phyloP scores from a whole-genome alignment of 2,113 vertebrate species.

The Nerophis ophidion region DNA sequence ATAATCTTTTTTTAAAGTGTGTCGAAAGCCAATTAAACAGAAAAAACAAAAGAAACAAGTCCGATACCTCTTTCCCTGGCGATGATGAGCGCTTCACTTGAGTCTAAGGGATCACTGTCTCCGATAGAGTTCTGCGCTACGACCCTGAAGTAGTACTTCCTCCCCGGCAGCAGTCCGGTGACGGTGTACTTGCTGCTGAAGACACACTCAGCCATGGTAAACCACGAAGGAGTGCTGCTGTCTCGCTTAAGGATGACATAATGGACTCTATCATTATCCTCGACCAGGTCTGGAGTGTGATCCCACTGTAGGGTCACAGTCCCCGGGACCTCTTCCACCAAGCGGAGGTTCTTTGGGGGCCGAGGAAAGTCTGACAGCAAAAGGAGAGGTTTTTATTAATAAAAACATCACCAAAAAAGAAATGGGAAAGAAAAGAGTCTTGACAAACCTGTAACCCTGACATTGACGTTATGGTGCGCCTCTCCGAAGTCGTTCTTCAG shows the following conservation, averaged over 20 bases:
- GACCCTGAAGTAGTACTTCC: conserved; percentile 70
- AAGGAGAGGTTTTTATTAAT: not conserved
- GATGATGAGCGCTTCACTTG: conserved; percentile 56
- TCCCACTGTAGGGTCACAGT: conserved; percentile 66
- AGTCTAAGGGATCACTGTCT: conserved; percentile 62
- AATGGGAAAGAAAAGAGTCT: not conserved
- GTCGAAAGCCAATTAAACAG: too few relatives aligned
- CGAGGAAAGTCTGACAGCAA: conserved; percentile 53
- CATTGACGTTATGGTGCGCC: conserved; percentile 43
- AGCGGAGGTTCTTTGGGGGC: conserved; percentile 51
- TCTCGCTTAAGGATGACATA: conserved; percentile 65
- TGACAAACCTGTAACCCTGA: conserved; percentile 54
- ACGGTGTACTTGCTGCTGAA: conserved; percentile 63
- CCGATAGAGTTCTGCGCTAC: conserved; percentile 53
- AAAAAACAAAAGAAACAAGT: too few relatives aligned
- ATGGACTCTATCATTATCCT: conserved; percentile 33
- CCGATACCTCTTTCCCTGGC: conserved; percentile 59
- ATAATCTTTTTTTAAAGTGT: too few relatives aligned
- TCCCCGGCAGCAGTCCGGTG: conserved; percentile 59
- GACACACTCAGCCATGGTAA: conserved; percentile 48
- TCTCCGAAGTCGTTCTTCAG: conserved; percentile 61
- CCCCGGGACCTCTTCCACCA: conserved; percentile 63
- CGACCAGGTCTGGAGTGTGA: conserved; percentile 58
- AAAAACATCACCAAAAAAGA: too few relatives aligned
- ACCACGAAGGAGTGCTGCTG: conserved; percentile 55